These are phyloP conservation scores for Apteryx mantelli DNA, from an alignment of 2,113 vertebrate genomes.

Conservation along the genomic window DNA sequence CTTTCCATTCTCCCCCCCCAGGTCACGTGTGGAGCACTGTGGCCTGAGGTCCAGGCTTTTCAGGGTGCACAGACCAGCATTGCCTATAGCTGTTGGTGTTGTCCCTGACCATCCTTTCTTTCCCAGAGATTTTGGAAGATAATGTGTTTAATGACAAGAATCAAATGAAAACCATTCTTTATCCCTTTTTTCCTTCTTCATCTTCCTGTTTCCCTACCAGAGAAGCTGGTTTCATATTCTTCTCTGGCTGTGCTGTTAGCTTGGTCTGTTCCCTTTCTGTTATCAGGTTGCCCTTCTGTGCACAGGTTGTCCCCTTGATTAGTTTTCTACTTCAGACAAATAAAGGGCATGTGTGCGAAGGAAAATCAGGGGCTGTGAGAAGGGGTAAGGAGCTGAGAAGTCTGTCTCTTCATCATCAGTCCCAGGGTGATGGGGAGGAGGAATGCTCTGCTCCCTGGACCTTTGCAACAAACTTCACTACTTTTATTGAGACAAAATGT, in stretches of 20 bases:
- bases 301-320: not conserved
- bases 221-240: not conserved
- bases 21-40: rapidly evolving
- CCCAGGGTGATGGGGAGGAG: not conserved
- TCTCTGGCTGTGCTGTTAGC: not conserved
- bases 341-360: not conserved
- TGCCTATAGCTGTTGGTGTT: not conserved
- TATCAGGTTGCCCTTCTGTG: not conserved
- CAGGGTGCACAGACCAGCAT: not conserved
- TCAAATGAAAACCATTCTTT: not conserved
- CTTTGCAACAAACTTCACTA: not conserved
- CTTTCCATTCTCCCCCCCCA: not conserved
- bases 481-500: conserved; percentile 31
- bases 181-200: not conserved
- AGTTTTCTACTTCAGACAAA: not conserved
- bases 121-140: not conserved
- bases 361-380: not conserved
- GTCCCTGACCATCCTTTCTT: not conserved
- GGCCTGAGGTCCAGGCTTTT: not conserved
- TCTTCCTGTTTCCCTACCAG: not conserved
- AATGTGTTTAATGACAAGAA: not conserved
- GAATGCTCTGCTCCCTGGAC: not conserved
- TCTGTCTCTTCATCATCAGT: not conserved
- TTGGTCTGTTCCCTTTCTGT: not conserved
- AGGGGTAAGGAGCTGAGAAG: not conserved